Conservation (phyloP, 2,888 invertebrate genomes). For the Drosophila neoperkinsi region DNA sequence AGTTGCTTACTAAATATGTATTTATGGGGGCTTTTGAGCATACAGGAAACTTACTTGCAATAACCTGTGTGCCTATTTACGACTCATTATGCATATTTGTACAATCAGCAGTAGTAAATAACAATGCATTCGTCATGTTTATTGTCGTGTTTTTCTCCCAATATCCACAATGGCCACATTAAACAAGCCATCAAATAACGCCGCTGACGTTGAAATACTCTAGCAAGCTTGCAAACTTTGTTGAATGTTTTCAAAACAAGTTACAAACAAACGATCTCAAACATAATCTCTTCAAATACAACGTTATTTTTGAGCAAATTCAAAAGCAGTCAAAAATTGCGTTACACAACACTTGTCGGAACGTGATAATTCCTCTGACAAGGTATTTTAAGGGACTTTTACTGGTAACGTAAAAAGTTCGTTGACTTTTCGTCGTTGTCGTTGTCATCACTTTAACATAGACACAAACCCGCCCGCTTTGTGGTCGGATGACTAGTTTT, state of each 20-base stretch:
- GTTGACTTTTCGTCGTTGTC: constrained; percentile 53
- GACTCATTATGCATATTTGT: constrained; percentile 64
- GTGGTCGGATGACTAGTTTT: constrained; percentile 53
- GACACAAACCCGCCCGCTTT: constrained; percentile 48
- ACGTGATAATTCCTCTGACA: background rate
- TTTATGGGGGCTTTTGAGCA: constrained; percentile 15
- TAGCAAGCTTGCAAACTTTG: background rate
- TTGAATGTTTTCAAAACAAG: background rate
- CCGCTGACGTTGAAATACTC: constrained; percentile 12
- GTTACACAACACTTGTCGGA: background rate
- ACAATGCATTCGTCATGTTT: constrained; percentile 51
- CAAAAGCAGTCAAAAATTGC: background rate
- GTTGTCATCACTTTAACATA: constrained; percentile 39
- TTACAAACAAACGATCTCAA: background rate
- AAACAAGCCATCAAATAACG: constrained; percentile 21
- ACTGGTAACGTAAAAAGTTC: constrained; percentile 50
- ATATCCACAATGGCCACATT: constrained; percentile 18
- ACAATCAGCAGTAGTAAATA: constrained; percentile 54
- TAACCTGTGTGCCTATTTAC: constrained; percentile 40
- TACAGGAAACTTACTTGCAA: constrained; percentile 47
- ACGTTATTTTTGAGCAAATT: background rate
- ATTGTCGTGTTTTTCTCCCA: constrained; percentile 41
- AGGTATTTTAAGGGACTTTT: constrained; percentile 60
- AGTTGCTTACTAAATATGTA: background rate
- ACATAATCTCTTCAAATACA: background rate